Percentiles rank a stretch among this genome's conserved stretches.
These are phyloP conservation scores for Siniperca chuatsi DNA, from an alignment of 2,113 vertebrate species.

Conservation along the genomic window DNA sequence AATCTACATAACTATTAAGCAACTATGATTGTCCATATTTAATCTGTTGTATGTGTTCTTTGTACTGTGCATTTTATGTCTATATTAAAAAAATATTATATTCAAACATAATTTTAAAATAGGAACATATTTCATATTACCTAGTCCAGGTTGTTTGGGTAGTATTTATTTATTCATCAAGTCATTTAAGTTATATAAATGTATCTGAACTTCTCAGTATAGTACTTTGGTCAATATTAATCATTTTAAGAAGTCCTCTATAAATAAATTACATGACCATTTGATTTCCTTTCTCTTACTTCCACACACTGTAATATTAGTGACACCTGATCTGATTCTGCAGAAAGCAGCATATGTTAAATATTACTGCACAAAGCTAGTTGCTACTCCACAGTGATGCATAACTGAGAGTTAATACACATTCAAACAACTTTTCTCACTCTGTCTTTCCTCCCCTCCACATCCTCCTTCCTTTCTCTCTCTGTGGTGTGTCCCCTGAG, in stretches of 20 bases:
- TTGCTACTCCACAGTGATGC: conserved; percentile 21
- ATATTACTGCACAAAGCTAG: conserved; percentile 17
- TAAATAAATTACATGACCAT: not conserved
- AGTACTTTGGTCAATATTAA: not conserved
- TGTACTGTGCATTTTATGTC: not conserved
- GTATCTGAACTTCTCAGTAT: not conserved
- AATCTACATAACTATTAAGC: not conserved
- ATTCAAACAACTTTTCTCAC: conserved; percentile 34
- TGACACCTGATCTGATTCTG: conserved; percentile 19
- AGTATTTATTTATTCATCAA: not conserved
- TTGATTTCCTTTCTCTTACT: conserved; percentile 2
- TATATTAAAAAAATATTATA: not conserved
- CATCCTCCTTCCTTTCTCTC: not conserved
- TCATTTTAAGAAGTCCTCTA: not conserved
- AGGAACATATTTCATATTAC: not conserved
- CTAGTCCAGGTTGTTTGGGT: not conserved
- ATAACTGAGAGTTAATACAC: conserved; percentile 27
- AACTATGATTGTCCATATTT: not conserved
- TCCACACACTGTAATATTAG: not conserved
- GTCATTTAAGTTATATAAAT: not conserved
- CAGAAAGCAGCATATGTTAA: conserved; percentile 6
- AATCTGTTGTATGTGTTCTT: not conserved
- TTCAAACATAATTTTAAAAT: not conserved
- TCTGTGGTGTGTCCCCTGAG: conserved; percentile 20
- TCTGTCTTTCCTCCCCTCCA: not conserved